A percentile compares a stretch with the other conserved stretches of the same genome.
Conservation (phyloP, 2,797 vertebrate genomes). For the Acanthiza pusilla region DNA sequence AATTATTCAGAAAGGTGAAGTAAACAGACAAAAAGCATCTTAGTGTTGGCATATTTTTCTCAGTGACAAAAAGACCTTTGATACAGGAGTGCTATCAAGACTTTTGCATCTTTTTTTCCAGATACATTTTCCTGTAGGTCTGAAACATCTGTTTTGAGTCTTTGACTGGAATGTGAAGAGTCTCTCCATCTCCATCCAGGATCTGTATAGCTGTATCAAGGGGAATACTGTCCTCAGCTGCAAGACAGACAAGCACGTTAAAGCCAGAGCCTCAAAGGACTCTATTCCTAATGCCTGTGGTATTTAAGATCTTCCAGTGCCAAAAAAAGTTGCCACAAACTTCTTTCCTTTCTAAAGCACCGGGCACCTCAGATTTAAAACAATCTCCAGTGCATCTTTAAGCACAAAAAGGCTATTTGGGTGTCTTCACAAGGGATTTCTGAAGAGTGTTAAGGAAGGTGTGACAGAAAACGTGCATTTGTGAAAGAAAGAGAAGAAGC, state of each 20-base stretch:
- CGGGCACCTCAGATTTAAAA: neutral
- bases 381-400: neutral
- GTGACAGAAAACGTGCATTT: neutral
- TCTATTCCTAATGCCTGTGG: neutral
- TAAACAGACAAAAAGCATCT: neutral
- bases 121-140: constrained; percentile 73
- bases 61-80: neutral
- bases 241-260: constrained; percentile 31
- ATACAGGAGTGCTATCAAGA: constrained; percentile 38
- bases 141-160: constrained; percentile 72
- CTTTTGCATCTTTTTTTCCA: constrained; percentile 74
- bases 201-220: constrained; percentile 56
- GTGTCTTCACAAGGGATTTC: neutral
- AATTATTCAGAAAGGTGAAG: neutral
- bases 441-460: neutral
- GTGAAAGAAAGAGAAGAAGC: neutral
- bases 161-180: constrained; percentile 43
- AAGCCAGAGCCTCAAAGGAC: neutral
- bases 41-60: neutral
- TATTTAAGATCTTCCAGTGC: neutral
- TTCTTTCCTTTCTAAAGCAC: neutral
- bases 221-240: constrained; percentile 54
- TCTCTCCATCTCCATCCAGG: constrained; percentile 57
- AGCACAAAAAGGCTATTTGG: neutral
- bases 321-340: neutral